Evolutionary conservation across 2,113 vertebrate species (phyloP), one percentile per base, ranked within the genome.

Genomic region (Thamnaconus septentrionalis): DNA sequence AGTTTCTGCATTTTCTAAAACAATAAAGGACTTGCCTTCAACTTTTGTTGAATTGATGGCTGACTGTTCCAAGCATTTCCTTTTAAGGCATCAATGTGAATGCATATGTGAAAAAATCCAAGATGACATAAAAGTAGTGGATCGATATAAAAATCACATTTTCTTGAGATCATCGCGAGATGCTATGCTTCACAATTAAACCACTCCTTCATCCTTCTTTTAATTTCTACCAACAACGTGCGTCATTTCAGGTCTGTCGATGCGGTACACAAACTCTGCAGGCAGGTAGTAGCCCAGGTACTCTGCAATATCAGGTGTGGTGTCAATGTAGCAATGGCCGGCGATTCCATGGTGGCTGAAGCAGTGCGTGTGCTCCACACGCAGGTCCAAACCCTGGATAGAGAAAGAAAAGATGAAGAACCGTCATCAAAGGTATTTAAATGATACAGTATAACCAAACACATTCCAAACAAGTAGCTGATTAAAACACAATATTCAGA

Each of bases 311-410:
- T 96, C 94, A 0, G 96, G 96, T 0, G 95, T 99, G 9, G 94
- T 99, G 81, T 99, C 97, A 4, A 85, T 91, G 70, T 99, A 96
- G 90, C 97, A 99, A 85, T 99, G 96, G 0, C 97, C 97, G 1
- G 96, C 97, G 81, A 98, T 94, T 43, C 96, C 95, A 0, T 98
- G 96, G 48, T 93, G 93, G 85, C 96, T 98, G 80, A 98, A 99
- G 10, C 93, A 94, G 70, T 99, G 97, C 0, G 96, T 99, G 79
- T 99, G 96, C 78, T 98, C 96, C 75, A 98, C 47, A 0, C 96
- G 94, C 59, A 98, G 85, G 43, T 98, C 97, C 41, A 97, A 91
- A n/a, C 96, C 96, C 97, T 99, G 80, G 4, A 51, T 50, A 68
- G 31, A 72, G 2, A 39, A 8, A 41, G 12, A 52, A 31, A 12